Evolutionary conservation across 2,113 vertebrate genomes (phyloP), one percentile per base, ranked within the genome.

Genomic region (Etheostoma spectabile): DNA sequence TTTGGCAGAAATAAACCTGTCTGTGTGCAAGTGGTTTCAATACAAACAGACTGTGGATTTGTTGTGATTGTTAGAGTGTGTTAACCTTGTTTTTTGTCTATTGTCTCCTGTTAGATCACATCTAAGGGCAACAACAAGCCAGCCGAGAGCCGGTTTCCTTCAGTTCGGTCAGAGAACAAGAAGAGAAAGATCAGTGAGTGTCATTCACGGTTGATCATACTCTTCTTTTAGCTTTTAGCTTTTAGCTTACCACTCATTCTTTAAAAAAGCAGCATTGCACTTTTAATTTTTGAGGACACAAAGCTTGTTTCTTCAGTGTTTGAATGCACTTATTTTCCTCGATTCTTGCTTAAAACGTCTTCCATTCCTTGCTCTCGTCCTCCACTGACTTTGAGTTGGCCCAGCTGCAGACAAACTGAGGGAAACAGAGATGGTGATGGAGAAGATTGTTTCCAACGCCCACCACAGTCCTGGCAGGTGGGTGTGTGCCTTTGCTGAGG

Each of bases 101-200:
- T 42, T 42, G 24, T 84, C 8, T 75, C 14, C 7, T 56, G 27
- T 63, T 30, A 94, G 93, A 97, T 99, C 90, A 97, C 96, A 5
- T 98, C 97, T 12, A 98, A 96, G 78, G 96, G 97, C 13, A 97
- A 84, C 91, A 94, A 74, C 21, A 87, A 95, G 53, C 91, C 93
- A 0, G 3, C 80, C 14, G 95, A 96, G 65, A 74, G 76, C 78
- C 95, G 94, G 49, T 95, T 93, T 73, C 82, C 93, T 38, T 72
- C 95, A 6, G 59, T 93, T 30, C 80, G 92, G 3, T 91, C 96
- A 35, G 96, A 97, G 78, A 98, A 96, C 82, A 85, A 59, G 84
- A 97, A 96, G 90, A 95, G 96, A 79, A 99, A 98, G 88, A 99
- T 99, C 88, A 97, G 98, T 99, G 90, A 94, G 96, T 96, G 70